Evolutionary conservation across 1,140 invertebrate species (phyloP), one percentile per base, ranked within the genome.

Genomic region (Cephus cinctus): DNA sequence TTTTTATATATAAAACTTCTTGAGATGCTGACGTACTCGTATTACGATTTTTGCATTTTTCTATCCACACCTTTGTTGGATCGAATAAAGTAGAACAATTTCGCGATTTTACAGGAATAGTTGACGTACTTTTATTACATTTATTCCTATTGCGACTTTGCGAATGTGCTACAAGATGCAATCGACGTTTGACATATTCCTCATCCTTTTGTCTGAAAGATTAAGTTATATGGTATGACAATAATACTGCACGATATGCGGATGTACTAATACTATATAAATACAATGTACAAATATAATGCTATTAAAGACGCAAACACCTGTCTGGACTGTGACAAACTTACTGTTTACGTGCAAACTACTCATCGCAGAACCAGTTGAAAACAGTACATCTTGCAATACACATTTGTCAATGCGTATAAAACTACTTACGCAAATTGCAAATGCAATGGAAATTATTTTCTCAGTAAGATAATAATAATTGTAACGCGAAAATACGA

Each of bases 11-110:
- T 14, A 35, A 53, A 11, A 57, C 14, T 31, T 43, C 50, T 5
- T 36, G 52, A 1, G 40, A 40, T 12, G 48, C 15, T 4, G 41
- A 61, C 3, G 45, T 35, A 0, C 16, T 23, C 3, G 40, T 6
- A 43, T 61, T 42, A 5, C 9, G 16, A 25, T 14, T 43, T 51
- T 47, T 64, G 34, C 63, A 69, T 47, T 64, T 74, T 39, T 70
- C 65, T 27, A 59, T 60, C 71, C 71, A 76, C 4, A 61, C 59
- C 47, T 66, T 63, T 1, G 74, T 76, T 2, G 55, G 54, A 16
- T 67, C 67, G 2, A 71, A 23, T 9, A 75, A 49, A 6, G 69
- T 67, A 4, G 66, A 65, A 5, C 46, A 36, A 4, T 12, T 19
- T 9, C 16, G 38, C 14, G 39, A 34, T 20, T 51, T 25, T 38